Percentiles rank a stretch among this genome's conserved stretches.
Evolutionary conservation across 1,140 invertebrate genomes (phyloP).

Genomic region (Ceratoteleas bidentatus): DNA sequence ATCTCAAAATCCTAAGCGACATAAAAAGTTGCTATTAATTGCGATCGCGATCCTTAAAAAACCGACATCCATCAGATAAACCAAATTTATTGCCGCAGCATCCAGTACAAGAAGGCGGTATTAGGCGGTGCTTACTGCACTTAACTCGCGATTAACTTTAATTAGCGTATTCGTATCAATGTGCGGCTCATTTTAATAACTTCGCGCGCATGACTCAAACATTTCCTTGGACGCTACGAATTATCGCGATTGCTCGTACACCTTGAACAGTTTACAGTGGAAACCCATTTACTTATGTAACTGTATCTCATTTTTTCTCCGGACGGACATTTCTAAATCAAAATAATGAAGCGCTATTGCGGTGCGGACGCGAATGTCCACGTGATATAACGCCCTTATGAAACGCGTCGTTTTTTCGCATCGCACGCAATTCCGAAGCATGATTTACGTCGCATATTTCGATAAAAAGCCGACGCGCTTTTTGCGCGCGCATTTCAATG

Average conservation of each 20-base stretch:
- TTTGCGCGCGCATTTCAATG: too few relatives aligned
- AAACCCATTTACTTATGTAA: constrained; percentile 26
- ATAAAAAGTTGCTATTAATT: neutral
- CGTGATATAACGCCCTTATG: constrained; percentile 2
- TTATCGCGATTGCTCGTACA: constrained; percentile 15
- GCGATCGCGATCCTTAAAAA: neutral
- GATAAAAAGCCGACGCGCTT: too few relatives aligned
- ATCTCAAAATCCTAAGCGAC: neutral
- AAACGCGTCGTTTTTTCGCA: neutral
- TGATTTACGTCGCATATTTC: neutral
- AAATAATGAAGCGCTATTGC: constrained; percentile 12
- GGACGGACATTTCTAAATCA: constrained; percentile 20
- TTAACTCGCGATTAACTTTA: constrained; percentile 14
- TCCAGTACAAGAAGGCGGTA: neutral
- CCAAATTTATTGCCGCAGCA: neutral
- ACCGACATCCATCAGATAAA: constrained; percentile 3
- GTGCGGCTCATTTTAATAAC: neutral
- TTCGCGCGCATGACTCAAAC: constrained; percentile 8
- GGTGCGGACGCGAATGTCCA: neutral
- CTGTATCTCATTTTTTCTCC: constrained; percentile 9
- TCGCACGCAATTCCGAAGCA: neutral
- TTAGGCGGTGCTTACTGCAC: neutral
- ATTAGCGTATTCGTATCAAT: constrained; percentile 19
- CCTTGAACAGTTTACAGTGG: constrained; percentile 8
- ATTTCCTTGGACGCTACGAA: constrained; percentile 33